phyloP scores from a whole-genome alignment of 2,888 invertebrate genomes.

The Petrolisthes cinctipes region DNA sequence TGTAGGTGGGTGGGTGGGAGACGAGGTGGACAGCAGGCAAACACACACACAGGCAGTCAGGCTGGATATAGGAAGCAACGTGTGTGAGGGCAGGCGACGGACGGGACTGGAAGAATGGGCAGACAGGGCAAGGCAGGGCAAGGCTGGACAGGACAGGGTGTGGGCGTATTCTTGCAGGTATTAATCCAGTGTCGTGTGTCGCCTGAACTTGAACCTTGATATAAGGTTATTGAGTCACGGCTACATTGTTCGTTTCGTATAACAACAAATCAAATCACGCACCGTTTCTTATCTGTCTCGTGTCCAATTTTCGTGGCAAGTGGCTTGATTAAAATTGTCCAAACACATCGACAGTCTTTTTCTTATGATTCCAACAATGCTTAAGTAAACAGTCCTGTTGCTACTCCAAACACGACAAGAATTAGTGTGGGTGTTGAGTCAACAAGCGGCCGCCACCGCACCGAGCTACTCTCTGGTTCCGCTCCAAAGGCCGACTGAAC shows the following conservation, averaged over 20 bases:
- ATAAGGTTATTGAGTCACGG: too few relatives aligned
- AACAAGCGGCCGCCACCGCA: constrained; percentile 61
- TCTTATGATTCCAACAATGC: constrained; percentile 62
- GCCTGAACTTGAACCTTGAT: constrained; percentile 9
- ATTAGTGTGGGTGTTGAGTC: constrained; percentile 64
- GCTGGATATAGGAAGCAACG: not conserved
- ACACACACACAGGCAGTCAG: constrained; percentile 23
- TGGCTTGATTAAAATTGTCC: constrained; percentile 60
- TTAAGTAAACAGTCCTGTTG: constrained; percentile 65
- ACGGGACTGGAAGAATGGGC: not conserved
- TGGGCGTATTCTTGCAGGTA: constrained; percentile 19
- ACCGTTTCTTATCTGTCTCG: constrained; percentile 44
- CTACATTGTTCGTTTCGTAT: too few relatives aligned
- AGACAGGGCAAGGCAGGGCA: not conserved
- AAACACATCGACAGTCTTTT: constrained; percentile 60
- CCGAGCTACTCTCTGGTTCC: constrained; percentile 56
- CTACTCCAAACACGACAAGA: constrained; percentile 65
- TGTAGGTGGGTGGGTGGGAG: too few relatives aligned
- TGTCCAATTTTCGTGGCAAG: constrained; percentile 43
- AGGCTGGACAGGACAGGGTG: constrained; percentile 10
- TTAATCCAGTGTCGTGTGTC: constrained; percentile 40
- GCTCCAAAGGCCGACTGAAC: constrained; percentile 64
- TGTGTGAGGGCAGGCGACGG: not conserved
- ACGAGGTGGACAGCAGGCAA: constrained; percentile 3
- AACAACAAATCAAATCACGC: constrained; percentile 37